Evolutionary conservation across 2,888 invertebrate species (phyloP).

Genomic region (Rutpela maculata): DNA sequence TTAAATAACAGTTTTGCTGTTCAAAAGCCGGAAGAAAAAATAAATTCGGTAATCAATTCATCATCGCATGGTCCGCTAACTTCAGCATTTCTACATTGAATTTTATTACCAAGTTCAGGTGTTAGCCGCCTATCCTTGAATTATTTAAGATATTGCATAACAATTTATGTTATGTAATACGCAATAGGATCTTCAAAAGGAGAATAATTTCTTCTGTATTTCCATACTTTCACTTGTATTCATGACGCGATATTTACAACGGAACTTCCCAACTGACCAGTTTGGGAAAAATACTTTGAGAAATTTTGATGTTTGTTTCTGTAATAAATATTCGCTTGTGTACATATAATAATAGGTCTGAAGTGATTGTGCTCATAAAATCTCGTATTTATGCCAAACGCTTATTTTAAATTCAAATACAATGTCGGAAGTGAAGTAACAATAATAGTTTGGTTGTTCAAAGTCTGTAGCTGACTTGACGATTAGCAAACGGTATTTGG

Average conservation of each 20-base stretch:
- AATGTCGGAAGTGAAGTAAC: conserved; percentile 1
- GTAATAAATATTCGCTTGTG: not conserved
- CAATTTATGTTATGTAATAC: not conserved
- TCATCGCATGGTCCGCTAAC: not conserved
- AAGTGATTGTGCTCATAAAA: not conserved
- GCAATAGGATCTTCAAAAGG: conserved; percentile 12
- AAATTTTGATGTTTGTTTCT: not conserved
- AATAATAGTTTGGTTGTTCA: not conserved
- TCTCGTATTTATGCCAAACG: not conserved
- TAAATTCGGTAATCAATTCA: not conserved
- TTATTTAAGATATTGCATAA: conserved; percentile 1
- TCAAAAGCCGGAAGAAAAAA: not conserved
- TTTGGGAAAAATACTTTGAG: conserved; percentile 10
- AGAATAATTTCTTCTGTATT: conserved; percentile 26
- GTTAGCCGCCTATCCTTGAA: conserved; percentile 19
- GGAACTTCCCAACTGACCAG: not conserved
- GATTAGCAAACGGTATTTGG: not conserved
- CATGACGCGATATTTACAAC: not conserved
- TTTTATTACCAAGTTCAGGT: conserved; percentile 22
- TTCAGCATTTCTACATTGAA: conserved; percentile 6
- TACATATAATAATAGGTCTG: not conserved
- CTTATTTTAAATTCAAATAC: not conserved
- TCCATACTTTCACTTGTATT: conserved; percentile 27
- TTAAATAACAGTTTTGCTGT: not conserved
- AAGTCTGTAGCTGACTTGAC: not conserved